A percentile compares a stretch with the other conserved stretches of the same genome.
Conservation (phyloP, 2,797 vertebrate genomes). For the Forpus xanthops region DNA sequence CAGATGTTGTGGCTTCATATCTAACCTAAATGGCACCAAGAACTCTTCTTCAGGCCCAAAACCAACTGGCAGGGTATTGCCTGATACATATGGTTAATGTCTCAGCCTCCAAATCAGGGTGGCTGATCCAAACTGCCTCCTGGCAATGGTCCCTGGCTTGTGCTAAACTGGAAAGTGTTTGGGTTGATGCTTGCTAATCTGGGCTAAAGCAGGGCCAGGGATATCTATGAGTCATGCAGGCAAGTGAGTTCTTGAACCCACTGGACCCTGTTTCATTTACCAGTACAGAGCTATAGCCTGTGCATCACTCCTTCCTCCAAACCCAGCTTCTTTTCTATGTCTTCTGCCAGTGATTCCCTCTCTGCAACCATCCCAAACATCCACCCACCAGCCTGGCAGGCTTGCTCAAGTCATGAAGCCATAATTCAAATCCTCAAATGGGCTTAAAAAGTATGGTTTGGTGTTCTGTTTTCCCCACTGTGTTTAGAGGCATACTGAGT, state of each 20-base stretch:
- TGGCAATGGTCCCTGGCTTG: neutral
- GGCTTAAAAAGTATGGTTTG: neutral
- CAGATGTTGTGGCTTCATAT: neutral
- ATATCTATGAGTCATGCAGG: neutral
- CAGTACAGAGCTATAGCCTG: neutral
- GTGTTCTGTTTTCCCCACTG: neutral
- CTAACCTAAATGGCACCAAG: neutral
- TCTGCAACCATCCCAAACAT: neutral
- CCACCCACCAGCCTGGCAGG: slow-evolving; percentile 14
- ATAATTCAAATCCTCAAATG: neutral
- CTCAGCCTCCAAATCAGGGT: neutral
- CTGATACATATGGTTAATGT: accelerated
- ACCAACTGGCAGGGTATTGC: neutral
- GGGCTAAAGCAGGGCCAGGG: neutral
- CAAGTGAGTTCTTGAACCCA: neutral
- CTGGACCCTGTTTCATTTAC: neutral
- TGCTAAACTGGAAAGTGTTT: neutral
- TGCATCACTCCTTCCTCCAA: neutral
- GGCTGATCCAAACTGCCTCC: neutral
- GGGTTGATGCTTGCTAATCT: neutral
- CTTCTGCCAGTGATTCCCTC: neutral
- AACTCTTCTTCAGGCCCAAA: neutral
- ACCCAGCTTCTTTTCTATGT: neutral
- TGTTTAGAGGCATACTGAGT: neutral
- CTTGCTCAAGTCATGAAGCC: neutral